Evolutionary conservation across 2,113 vertebrate genomes (phyloP), one percentile per base, ranked within the genome.

Genomic region (Dromaius novaehollandiae): DNA sequence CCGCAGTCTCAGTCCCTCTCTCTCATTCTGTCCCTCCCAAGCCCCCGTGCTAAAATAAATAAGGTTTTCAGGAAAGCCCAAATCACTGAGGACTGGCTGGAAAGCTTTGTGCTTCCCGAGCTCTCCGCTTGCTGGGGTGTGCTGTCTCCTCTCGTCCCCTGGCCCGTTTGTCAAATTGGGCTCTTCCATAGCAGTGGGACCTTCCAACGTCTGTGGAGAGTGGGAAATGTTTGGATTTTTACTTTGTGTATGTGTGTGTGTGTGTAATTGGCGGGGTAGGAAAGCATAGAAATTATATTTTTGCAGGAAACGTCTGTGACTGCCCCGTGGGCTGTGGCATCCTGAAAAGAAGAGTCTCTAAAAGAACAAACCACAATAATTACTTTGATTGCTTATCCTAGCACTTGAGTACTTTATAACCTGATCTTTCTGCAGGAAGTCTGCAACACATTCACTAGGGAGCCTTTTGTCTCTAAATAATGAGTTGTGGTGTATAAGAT

Each of bases 151-250:
- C 14, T 56, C 28, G 16, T 56, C 26, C 14, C 15, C 55, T 15
- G 7, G 26, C 28, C 15, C 6, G 44, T 28, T 7, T 30, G 14
- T 30, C 26, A 8, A 26, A 30, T 17, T 16, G 28, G 55, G 28
- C 21, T 30, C 21, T 14, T 48, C 46, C 32, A 24, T 14, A 13
- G 46, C 34, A 14, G 38, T 16, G 26, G 38, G 28, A 40, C 8
- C 48, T 20, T 20, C 32, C 12, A 5, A 32, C 18, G 9, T 14
- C 38, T 15, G 38, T 24, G 30, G 38, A 14, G 13, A 21, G 38
- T 0, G 1, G 65, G 30, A 36, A 11, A 2, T 1, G 1, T 3
- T 6, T 7, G 18, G 5, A 1, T 22, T 78, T 34, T 44, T 46
- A 46, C 44, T 46, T 46, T 46, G 16, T 46, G 5, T 46, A 15